A percentile compares a stretch with the other conserved stretches of the same genome.
phyloP scores from a whole-genome alignment of 2,888 invertebrate genomes.

The Pachymerium ferrugineum region DNA sequence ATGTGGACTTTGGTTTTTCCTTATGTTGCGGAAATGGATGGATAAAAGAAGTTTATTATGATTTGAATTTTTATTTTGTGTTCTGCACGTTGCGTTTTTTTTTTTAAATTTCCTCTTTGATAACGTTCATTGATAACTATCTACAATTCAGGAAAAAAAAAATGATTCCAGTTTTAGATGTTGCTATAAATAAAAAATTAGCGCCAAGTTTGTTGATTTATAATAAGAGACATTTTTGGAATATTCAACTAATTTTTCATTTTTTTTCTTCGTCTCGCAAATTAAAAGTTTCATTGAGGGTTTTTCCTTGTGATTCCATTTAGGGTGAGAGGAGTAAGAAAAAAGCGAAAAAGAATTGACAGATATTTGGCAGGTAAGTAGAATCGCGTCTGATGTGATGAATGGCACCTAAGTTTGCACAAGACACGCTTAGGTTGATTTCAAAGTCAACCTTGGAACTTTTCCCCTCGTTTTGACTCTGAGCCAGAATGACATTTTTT shows the following conservation, averaged over 20 bases:
- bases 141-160: not conserved
- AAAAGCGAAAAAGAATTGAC: conserved; percentile 23
- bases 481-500: conserved; percentile 19
- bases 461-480: conserved; percentile 15
- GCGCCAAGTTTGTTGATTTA: not conserved
- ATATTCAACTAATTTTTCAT: not conserved
- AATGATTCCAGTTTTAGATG: not conserved
- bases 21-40: conserved; percentile 25
- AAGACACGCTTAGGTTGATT: conserved; percentile 24
- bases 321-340: not conserved
- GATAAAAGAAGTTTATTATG: conserved; percentile 24
- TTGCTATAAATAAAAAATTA: not conserved
- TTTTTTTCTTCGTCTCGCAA: not conserved
- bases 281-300: conserved; percentile 9
- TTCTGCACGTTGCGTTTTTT: not conserved
- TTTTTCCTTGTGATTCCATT: conserved; percentile 13
- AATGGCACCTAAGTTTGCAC: conserved; percentile 24
- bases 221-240: not conserved
- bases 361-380: conserved; percentile 19
- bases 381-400: conserved; percentile 22
- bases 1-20: conserved; percentile 23
- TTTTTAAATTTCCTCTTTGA: not conserved
- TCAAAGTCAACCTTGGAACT: conserved; percentile 22
- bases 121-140: conserved; percentile 1
- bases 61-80: conserved; percentile 9